Percentiles rank a stretch among this genome's conserved stretches.
Conservation (phyloP, 2,888 invertebrate species). For the Plagiodera versicolora region DNA sequence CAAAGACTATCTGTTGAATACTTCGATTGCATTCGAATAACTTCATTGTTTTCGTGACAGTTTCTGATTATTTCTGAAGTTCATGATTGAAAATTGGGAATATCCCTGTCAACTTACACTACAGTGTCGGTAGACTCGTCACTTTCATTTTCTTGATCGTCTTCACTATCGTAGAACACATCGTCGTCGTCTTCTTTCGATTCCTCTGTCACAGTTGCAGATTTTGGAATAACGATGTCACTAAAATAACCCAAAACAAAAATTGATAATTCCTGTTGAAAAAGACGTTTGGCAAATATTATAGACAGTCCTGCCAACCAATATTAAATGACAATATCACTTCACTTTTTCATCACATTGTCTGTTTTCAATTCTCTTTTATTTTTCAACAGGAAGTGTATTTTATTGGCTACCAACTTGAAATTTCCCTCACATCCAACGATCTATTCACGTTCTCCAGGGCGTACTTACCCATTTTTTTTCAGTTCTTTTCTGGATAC, state of each 20-base stretch:
- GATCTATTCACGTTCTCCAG: neutral
- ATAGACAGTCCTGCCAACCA: too few relatives aligned
- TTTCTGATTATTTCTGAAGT: too few relatives aligned
- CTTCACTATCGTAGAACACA: conserved; percentile 73
- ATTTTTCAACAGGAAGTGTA: too few relatives aligned
- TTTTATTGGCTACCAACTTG: too few relatives aligned
- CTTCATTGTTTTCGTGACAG: too few relatives aligned
- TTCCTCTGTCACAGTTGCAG: conserved; percentile 50
- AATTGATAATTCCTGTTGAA: neutral
- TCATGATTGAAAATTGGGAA: too few relatives aligned
- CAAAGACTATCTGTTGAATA: too few relatives aligned
- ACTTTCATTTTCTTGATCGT: conserved; percentile 68
- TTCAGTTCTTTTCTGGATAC: conserved; percentile 79
- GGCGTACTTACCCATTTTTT: conserved; percentile 66
- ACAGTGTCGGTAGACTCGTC: conserved; percentile 51
- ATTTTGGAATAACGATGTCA: conserved; percentile 61
- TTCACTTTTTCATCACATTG: too few relatives aligned
- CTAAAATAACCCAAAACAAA: conserved; percentile 44
- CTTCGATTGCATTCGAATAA: too few relatives aligned
- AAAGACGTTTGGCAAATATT: neutral
- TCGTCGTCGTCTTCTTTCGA: conserved; percentile 61
- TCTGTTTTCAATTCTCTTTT: too few relatives aligned
- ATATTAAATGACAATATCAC: too few relatives aligned
- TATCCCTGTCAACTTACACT: conserved; percentile 30
- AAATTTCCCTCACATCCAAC: too few relatives aligned